A percentile compares a stretch with the other conserved stretches of the same genome.
Conservation (phyloP, 2,797 vertebrate genomes). For the Chromobotia macracanthus region DNA sequence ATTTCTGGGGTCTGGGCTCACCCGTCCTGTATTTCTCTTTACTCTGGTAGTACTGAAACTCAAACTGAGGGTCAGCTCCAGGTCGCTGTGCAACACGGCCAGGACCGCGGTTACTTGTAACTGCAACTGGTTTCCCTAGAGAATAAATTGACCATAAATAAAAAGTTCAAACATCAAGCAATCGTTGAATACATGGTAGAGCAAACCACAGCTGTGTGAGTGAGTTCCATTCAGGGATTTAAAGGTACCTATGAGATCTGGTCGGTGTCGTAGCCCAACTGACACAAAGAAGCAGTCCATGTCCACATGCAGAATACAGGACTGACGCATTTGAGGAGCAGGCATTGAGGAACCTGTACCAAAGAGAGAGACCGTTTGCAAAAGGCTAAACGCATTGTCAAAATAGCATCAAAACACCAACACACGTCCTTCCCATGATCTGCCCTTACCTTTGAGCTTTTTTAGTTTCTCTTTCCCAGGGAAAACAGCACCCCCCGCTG, state of each 20-base stretch:
- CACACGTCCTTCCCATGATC: constrained; percentile 34
- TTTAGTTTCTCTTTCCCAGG: constrained; percentile 91
- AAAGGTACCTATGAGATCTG: constrained; percentile 88
- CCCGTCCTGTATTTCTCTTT: constrained; percentile 81
- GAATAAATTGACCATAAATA: not conserved
- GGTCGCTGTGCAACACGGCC: constrained; percentile 81
- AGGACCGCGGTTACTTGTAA: constrained; percentile 95
- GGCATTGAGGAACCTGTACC: constrained; percentile 46
- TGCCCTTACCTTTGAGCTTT: constrained; percentile 79
- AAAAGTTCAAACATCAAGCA: not conserved
- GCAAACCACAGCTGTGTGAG: not conserved
- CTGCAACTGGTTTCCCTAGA: constrained; percentile 93
- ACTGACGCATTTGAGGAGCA: constrained; percentile 70
- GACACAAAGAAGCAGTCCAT: constrained; percentile 99
- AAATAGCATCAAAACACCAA: not conserved
- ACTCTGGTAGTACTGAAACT: constrained; percentile 90
- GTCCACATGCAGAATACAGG: constrained; percentile 96
- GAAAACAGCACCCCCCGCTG: constrained; percentile 76
- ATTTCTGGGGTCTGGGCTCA: constrained; percentile 57
- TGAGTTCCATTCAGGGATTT: not conserved
- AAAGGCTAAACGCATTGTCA: not conserved
- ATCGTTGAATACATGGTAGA: not conserved
- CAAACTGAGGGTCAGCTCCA: constrained; percentile 87
- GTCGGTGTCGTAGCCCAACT: constrained; percentile 91
- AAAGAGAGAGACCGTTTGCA: not conserved